Evolutionary conservation across 1,140 invertebrate species (phyloP), one percentile per base, ranked within the genome.

Genomic region (Ceratina calcarata): DNA sequence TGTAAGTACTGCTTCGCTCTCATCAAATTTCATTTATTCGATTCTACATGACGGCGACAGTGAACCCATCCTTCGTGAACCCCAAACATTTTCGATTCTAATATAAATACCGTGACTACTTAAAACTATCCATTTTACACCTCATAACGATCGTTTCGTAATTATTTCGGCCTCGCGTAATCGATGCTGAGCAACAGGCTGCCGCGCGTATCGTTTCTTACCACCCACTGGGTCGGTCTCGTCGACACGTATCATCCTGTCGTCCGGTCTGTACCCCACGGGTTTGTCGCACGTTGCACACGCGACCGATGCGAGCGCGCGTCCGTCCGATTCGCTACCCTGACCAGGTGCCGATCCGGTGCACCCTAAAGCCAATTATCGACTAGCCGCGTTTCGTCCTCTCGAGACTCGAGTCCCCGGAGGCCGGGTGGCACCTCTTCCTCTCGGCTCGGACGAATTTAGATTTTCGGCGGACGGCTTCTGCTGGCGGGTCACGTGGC

Each of bases 161-260:
- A n/a, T n/a, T n/a, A n/a, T n/a, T n/a, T 45, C 37, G 10, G 27
- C 1, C 15, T 55, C 53, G 15, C 53, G 15, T 55, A 55, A 55
- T 13, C 53, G 53, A n/a, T n/a, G n/a, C 16, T 0, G 3, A 3
- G 53, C 18, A n/a, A 18, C 53, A 55, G 15, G 37, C 37, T 45
- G 37, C 37, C 37, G 37, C 37, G 37, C 37, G 37, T 45, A 45
- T 45, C 37, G 37, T 45, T 8, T 70, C 95, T 96, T 95, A 97
- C 96, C 96, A 93, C 96, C 96, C 85, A 97, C 95, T 82, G 96
- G 97, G 92, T 97, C 97, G 85, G 94, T 95, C 91, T 97, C 97
- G 93, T 97, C 97, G 67, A 97, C 96, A 90, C 96, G 95, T 92
- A 97, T 97, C 96, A 97, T 97, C 57, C 84, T 89, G 13, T 57